These are phyloP conservation scores for Oncorhynchus clarkii DNA, from an alignment of 2,113 vertebrate genomes.

Conservation along the genomic window DNA sequence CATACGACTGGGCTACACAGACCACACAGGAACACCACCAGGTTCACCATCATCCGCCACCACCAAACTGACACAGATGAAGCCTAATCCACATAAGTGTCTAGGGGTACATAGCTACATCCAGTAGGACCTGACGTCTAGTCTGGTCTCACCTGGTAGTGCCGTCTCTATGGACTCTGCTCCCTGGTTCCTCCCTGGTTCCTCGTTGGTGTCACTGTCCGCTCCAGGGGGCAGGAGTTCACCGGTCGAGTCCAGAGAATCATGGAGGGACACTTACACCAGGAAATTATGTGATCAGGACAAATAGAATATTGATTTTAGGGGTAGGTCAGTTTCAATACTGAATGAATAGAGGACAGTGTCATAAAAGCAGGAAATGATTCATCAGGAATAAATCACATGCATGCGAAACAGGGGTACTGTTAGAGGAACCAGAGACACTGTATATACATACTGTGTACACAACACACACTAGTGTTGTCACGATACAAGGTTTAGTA, in stretches of 20 bases:
- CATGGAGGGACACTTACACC: conserved; percentile 77
- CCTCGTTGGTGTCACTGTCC: conserved; percentile 9
- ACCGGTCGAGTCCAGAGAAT: conserved; percentile 81
- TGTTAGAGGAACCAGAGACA: too few relatives aligned
- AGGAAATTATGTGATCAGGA: neutral
- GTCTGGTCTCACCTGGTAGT: conserved; percentile 58
- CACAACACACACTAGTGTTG: too few relatives aligned
- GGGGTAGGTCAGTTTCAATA: too few relatives aligned
- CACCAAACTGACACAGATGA: neutral
- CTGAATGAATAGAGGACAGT: too few relatives aligned
- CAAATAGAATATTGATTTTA: neutral
- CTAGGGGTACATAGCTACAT: too few relatives aligned
- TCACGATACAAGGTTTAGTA: too few relatives aligned
- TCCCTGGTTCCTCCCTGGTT: conserved; percentile 16
- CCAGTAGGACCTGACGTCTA: too few relatives aligned
- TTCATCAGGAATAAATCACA: too few relatives aligned
- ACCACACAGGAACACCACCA: neutral
- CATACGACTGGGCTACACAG: conserved; percentile 56
- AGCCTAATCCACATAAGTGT: neutral
- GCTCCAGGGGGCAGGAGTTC: conserved; percentile 52
- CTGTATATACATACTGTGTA: too few relatives aligned
- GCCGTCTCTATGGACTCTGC: conserved; percentile 58
- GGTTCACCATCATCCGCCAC: neutral
- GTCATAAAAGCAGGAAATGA: too few relatives aligned
- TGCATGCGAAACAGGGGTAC: too few relatives aligned